Percentiles rank a stretch among this genome's conserved stretches.
These are phyloP conservation scores for Circaetus cinerascens DNA, from an alignment of 2,113 vertebrate genomes.

Conservation along the genomic window DNA sequence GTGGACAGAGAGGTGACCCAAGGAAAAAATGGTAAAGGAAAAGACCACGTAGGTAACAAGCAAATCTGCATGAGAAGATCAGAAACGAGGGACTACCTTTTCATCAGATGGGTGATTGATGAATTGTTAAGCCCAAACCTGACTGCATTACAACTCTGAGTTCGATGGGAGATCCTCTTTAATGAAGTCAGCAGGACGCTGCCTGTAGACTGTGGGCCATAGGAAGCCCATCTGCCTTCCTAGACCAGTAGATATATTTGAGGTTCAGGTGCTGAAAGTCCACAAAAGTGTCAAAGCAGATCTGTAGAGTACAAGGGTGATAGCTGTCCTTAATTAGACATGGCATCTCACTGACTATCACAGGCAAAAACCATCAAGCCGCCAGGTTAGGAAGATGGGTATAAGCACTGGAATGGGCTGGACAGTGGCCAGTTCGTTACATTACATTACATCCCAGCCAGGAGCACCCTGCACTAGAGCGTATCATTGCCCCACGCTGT, in stretches of 20 bases:
- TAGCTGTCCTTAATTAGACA: neutral
- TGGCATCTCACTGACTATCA: neutral
- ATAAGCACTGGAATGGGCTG: neutral
- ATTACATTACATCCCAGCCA: neutral
- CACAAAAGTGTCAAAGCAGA: neutral
- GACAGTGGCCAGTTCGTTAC: neutral
- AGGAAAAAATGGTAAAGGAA: neutral
- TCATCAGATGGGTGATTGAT: neutral
- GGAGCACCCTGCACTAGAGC: neutral
- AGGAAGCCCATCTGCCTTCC: neutral
- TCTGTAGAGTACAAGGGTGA: neutral
- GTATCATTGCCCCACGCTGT: neutral
- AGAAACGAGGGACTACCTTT: neutral
- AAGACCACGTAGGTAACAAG: neutral
- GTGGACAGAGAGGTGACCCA: neutral
- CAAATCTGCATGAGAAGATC: neutral
- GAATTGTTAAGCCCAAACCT: neutral
- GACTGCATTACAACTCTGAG: neutral
- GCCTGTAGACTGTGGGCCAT: neutral
- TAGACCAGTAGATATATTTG: neutral
- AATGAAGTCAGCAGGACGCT: neutral
- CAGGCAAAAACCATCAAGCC: neutral
- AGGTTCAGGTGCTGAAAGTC: neutral
- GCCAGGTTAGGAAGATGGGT: neutral
- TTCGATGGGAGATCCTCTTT: neutral